A percentile compares a stretch with the other conserved stretches of the same genome.
phyloP scores from a whole-genome alignment of 2,797 vertebrate genomes.

The Acrossocheilus fasciatus region DNA sequence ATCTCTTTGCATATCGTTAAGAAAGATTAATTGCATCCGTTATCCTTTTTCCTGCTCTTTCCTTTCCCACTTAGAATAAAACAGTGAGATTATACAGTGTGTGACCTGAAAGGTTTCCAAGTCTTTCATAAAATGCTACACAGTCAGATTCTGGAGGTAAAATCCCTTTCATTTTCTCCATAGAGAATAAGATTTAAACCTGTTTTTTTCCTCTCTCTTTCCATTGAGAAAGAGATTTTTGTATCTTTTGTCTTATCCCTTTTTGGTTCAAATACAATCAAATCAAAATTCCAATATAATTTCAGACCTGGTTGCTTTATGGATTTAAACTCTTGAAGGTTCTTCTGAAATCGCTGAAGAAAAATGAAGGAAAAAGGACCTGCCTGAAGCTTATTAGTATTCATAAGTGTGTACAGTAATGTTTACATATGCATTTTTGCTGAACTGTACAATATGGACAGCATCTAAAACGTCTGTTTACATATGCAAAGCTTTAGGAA shows the following conservation, averaged over 20 bases:
- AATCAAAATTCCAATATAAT: background rate
- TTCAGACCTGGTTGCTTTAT: background rate
- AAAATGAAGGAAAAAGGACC: background rate
- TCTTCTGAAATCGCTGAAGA: background rate
- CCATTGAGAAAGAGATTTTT: background rate
- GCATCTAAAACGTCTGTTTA: background rate
- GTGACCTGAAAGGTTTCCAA: background rate
- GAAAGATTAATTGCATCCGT: background rate
- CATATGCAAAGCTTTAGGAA: background rate
- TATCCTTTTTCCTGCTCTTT: background rate
- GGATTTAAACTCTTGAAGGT: background rate
- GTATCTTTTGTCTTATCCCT: background rate
- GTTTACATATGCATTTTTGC: background rate
- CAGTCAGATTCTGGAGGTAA: background rate
- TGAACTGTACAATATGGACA: background rate
- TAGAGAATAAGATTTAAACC: background rate
- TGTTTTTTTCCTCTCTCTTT: no score
- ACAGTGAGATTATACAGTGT: background rate
- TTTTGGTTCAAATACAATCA: background rate
- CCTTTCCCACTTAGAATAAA: background rate
- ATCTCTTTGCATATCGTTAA: conserved; percentile 9
- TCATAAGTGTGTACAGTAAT: background rate
- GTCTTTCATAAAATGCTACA: background rate
- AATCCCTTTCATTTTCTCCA: background rate
- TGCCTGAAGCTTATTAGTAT: no score